A percentile compares a stretch with the other conserved stretches of the same genome.
Evolutionary conservation across 2,113 vertebrate species (phyloP).

Genomic region (Terrapene triunguis): DNA sequence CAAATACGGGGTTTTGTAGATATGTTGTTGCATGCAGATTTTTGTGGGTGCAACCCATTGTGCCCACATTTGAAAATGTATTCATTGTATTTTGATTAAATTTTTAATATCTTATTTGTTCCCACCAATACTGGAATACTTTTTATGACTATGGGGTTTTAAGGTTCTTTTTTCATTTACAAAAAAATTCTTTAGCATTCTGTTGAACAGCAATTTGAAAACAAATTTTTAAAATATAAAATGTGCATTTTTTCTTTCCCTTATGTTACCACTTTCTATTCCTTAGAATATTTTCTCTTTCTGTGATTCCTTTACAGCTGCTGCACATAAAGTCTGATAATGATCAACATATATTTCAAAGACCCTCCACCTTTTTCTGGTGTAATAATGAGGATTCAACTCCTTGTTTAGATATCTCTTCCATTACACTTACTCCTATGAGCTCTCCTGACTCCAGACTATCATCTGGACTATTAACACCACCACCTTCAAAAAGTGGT

Average conservation of each 20-base stretch:
- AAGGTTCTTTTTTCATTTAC: not conserved
- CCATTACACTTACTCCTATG: constrained; percentile 91
- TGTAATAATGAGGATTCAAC: constrained; percentile 86
- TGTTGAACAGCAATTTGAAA: constrained; percentile 19
- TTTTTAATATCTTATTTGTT: not conserved
- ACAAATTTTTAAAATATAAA: not conserved
- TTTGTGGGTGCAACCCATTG: not conserved
- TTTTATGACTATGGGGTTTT: not conserved
- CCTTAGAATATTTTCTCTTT: constrained; percentile 77
- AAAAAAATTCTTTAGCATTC: not conserved
- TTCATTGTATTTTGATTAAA: not conserved
- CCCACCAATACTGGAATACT: not conserved
- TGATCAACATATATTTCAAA: constrained; percentile 86
- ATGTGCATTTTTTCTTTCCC: constrained; percentile 1
- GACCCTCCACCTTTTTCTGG: constrained; percentile 91
- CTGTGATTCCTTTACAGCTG: constrained; percentile 86
- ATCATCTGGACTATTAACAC: constrained; percentile 86
- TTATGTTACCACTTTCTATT: not conserved
- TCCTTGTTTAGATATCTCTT: constrained; percentile 92
- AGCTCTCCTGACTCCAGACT: constrained; percentile 91
- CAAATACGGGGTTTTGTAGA: not conserved
- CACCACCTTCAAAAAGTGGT: constrained; percentile 87
- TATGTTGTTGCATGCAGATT: not conserved
- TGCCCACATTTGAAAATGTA: not conserved
- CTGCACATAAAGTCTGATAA: constrained; percentile 87